Evolutionary conservation across 2,797 vertebrate species (phyloP).

Genomic region (Fistularia tabacaria): DNA sequence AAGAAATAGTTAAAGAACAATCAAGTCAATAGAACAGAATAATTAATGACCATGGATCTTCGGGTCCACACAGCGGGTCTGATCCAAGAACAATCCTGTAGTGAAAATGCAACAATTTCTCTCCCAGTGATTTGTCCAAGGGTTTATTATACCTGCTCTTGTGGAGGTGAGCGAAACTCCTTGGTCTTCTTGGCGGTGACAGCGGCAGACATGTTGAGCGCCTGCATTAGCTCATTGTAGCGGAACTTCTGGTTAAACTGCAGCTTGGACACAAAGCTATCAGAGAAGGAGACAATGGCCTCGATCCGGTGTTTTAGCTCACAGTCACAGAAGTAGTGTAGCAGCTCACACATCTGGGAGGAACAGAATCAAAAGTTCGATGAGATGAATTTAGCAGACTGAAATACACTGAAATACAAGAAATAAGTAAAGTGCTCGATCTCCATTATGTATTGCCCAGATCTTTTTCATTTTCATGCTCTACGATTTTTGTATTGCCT

Average conservation of each 20-base stretch:
- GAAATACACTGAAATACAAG: too few species aligned
- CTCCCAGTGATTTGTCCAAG: neutral
- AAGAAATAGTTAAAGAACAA: too few species aligned
- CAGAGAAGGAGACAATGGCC: slow-evolving; percentile 93
- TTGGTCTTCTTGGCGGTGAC: slow-evolving; percentile 95
- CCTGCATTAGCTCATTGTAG: slow-evolving; percentile 96
- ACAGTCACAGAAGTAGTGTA: slow-evolving; percentile 98
- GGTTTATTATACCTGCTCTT: slow-evolving; percentile 84
- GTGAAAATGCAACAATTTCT: neutral
- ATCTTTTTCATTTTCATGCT: too few species aligned
- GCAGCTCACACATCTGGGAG: slow-evolving; percentile 93
- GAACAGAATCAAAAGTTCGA: neutral
- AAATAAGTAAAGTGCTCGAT: neutral
- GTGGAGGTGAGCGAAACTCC: slow-evolving; percentile 96
- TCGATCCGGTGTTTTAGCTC: slow-evolving; percentile 96
- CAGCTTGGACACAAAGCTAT: slow-evolving; percentile 91
- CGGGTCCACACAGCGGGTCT: neutral
- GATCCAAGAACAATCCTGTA: too few species aligned
- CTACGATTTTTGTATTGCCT: too few species aligned
- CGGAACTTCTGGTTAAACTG: slow-evolving; percentile 97
- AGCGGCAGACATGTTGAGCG: slow-evolving; percentile 98
- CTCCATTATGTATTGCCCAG: neutral
- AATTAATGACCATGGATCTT: neutral
- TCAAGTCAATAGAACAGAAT: too few species aligned
- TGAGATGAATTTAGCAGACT: too few species aligned